Evolutionary conservation across 2,888 invertebrate species (phyloP).

Genomic region (Lasioglossum pauxillum): DNA sequence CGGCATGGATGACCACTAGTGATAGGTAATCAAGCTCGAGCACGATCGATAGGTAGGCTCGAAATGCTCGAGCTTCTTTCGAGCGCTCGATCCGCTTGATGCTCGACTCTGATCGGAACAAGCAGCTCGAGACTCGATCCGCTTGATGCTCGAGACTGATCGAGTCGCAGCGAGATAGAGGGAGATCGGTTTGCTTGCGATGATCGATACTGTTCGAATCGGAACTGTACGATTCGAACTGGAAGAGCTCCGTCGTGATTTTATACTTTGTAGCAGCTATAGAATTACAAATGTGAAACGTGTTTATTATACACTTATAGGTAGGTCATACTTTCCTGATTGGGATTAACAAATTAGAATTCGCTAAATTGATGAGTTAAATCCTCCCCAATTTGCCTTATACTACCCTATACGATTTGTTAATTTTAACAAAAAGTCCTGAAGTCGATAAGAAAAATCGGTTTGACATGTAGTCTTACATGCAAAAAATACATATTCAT

Average conservation of each 20-base stretch:
- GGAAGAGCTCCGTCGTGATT: neutral
- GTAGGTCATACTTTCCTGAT: no score
- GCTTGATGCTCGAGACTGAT: conserved; percentile 22
- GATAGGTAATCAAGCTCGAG: neutral
- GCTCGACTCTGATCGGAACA: conserved; percentile 13
- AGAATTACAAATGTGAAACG: no score
- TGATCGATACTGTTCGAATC: neutral
- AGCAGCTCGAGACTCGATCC: conserved; percentile 21
- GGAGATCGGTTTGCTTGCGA: neutral
- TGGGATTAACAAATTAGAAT: no score
- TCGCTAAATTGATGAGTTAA: no score
- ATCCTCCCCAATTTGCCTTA: no score
- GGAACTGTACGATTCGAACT: neutral
- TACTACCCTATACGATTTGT: no score
- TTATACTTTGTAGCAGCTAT: neutral
- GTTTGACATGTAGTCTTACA: no score
- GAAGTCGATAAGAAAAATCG: no score
- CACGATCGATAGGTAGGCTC: conserved; percentile 8
- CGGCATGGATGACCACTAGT: neutral
- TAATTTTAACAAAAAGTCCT: no score
- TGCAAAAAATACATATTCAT: no score
- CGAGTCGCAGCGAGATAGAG: conserved; percentile 11
- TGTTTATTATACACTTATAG: no score
- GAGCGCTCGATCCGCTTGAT: conserved; percentile 3
- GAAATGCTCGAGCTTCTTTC: conserved; percentile 5